A percentile compares a stretch with the other conserved stretches of the same genome.
Conservation (phyloP, 2,888 invertebrate genomes). For the Drosophila imparisetae region DNA sequence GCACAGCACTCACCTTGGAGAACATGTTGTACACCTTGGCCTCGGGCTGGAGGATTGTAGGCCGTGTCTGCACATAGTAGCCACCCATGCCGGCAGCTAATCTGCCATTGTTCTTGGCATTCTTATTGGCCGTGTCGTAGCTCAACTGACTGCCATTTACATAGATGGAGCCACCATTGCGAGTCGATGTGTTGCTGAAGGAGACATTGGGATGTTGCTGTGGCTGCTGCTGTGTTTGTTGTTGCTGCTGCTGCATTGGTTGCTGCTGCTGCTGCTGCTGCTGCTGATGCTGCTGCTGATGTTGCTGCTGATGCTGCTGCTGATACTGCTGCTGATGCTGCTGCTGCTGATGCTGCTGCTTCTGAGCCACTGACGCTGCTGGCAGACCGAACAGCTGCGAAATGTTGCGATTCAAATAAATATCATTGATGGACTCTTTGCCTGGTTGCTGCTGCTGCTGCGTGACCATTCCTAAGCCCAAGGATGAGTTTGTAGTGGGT, state of each 20-base stretch:
- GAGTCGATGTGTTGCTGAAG: slow-evolving; percentile 67
- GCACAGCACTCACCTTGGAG: slow-evolving; percentile 76
- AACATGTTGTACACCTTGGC: slow-evolving; percentile 83
- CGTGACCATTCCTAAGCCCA: slow-evolving; percentile 53
- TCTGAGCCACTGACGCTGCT: neutral
- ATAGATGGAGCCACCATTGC: slow-evolving; percentile 67
- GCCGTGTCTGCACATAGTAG: slow-evolving; percentile 77
- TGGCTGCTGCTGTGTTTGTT: slow-evolving; percentile 33
- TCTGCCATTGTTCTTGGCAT: slow-evolving; percentile 79
- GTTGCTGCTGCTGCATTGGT: slow-evolving; percentile 7
- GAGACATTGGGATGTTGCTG: slow-evolving; percentile 80
- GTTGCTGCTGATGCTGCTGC: slow-evolving; percentile 25
- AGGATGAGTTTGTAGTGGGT: slow-evolving; percentile 31
- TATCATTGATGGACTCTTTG: slow-evolving; percentile 82
- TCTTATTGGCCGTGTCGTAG: slow-evolving; percentile 81
- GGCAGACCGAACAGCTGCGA: slow-evolving; percentile 81
- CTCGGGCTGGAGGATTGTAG: slow-evolving; percentile 63
- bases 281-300: slow-evolving; percentile 59
- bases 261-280: slow-evolving; percentile 18
- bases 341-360: slow-evolving; percentile 18
- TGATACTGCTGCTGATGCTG: slow-evolving; percentile 4
- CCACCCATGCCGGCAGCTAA: slow-evolving; percentile 55
- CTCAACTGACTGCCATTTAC: slow-evolving; percentile 68
- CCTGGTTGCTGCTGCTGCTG: slow-evolving; percentile 47
- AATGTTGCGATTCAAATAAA: slow-evolving; percentile 83